Conservation (phyloP, 37 sponge, comb jelly and placozoan genomes). For the Ephydatia muelleri region DNA sequence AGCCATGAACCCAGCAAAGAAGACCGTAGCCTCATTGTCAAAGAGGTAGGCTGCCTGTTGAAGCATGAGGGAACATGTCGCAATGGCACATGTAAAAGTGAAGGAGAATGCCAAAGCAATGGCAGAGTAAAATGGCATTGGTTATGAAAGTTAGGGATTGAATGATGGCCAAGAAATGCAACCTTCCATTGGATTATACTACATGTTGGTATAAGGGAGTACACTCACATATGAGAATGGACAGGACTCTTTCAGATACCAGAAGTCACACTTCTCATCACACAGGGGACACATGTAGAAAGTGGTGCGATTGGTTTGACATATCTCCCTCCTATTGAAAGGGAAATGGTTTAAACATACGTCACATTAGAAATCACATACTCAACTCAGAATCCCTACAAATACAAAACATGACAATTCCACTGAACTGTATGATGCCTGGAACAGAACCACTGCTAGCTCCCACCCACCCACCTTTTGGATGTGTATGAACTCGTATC, state of each 20-base stretch:
- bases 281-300: constrained; percentile 98
- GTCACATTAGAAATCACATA: not conserved
- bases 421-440: too few relatives aligned
- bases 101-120: not conserved
- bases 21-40: constrained; percentile 95
- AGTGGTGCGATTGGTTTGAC: constrained; percentile 25
- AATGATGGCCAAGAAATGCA: not conserved
- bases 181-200: not conserved
- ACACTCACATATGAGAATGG: constrained; percentile 33
- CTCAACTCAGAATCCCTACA: too few relatives aligned
- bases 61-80: not conserved
- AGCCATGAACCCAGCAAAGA: constrained; percentile 92
- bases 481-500: too few relatives aligned
- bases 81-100: not conserved
- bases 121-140: not conserved
- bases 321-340: constrained; percentile 60
- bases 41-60: constrained; percentile 65
- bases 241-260: constrained; percentile 73
- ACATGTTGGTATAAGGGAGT: not conserved
- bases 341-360: not conserved
- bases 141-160: not conserved
- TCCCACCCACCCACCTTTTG: too few relatives aligned
- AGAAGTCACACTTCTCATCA: constrained; percentile 89
- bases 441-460: too few relatives aligned
- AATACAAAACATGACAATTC: too few relatives aligned